Evolutionary conservation across 2,888 invertebrate genomes (phyloP), one percentile per base, ranked within the genome.

Genomic region (Campoplex capitator): DNA sequence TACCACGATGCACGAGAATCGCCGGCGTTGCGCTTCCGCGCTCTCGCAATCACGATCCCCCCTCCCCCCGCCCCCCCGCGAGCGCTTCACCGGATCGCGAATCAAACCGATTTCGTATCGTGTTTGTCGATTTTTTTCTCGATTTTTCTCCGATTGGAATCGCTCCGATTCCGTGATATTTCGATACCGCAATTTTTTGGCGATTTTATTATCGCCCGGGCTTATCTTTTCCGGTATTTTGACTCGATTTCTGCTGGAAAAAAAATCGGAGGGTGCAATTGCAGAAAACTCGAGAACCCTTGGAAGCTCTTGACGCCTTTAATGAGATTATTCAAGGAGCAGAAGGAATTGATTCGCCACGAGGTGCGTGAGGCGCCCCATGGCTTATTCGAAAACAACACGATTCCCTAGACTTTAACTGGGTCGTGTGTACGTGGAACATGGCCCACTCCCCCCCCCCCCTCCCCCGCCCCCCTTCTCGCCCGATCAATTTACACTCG

Each of bases 21-120:
- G 83, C 62, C 84, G 84, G 73, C 79, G 83, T 58, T 83, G 86
- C 83, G 79, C 86, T 84, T 84, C 86, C 86, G 86, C 74, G 77
- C 81, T 86, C 76, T 76, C 86, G 80, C 67, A 77, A 80, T 73
- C 45, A n/a, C n/a, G 23, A n/a, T 6, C 28, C 28, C 11, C 56
- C 6, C 28, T 13, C 58, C 7, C 51, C 38, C 0, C 38, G 38
- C 4, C 38, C 56, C 2, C 58, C 11, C 58, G 3, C 51, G 51
- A 2, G 16, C 51, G 18, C 48, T 48, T 48, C 16, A 3, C 48
- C 48, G 38, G 0, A 48, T 48, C 16, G 23, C 0, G 48, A 48
- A 16, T 4, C 16, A 16, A 16, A 48, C 3, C 16, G 3, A 48
- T 48, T 48, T 48, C 48, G 16, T 48, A 48, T 48, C 48, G 16